Base-by-base conservation (phyloP, 2,888 invertebrate genomes). In the Heliconius sara region DNA sequence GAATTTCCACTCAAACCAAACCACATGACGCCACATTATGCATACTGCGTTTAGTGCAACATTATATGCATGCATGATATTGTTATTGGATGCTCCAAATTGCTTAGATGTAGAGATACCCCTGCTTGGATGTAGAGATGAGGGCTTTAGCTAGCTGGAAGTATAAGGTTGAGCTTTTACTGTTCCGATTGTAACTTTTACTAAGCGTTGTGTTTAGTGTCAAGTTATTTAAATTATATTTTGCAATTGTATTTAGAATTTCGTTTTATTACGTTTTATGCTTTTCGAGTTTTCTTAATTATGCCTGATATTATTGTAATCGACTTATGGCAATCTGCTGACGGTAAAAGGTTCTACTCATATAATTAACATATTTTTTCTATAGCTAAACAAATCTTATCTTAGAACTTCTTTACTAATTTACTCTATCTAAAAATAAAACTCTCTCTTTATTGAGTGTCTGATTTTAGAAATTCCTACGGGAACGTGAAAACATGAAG, bases 1-100 rank as follows among this genome's bases (percentile, higher is more conserved):
- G 60, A 73, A 73, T 73, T 73, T 79, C 79, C 81, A 80, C 86
- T 79, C 85, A 89, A 90, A 88, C 84, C 87, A 86, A 88, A 90
- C 90, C 88, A 91, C 92, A 91, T 93, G 93, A 92, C 92, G 90
- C 87, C 92, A 90, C 90, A 93, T 93, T 90, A 93, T 93, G 92
- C 91, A 93, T 91, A 88, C 87, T 85, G 89, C 90, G 91, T 93
- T 92, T 91, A 92, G 90, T 87, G 91, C 90, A 90, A 89, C 85
- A 86, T 77, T 76, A 79, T 67, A 79, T 82, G 77, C 60, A 76
- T 73, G 67, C 78, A 73, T 81, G 81, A 82, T 83, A 83, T 81
- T 84, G 82, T 83, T 82, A 83, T 82, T 82, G 70, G 78, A 78
- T 75, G 68, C 52, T 73, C 60, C 34, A 73, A 73, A 66, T 71